Conservation (phyloP, 2,113 vertebrate genomes). For the Halcyon malimbica region DNA sequence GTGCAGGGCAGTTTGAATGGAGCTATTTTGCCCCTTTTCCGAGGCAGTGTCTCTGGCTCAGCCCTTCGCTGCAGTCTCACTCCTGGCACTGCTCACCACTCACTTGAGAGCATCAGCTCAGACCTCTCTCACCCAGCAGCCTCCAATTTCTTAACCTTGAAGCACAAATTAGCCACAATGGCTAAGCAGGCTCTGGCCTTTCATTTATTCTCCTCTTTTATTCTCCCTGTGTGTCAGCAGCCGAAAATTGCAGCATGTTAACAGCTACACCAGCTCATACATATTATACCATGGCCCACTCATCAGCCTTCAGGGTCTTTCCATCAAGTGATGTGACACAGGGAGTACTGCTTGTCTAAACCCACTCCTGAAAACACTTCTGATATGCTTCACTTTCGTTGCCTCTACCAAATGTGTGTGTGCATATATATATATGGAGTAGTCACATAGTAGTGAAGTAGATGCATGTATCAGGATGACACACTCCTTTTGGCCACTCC, state of each 20-base stretch:
- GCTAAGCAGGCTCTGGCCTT: not conserved
- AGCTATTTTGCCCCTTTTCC: not conserved
- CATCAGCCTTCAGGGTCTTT: not conserved
- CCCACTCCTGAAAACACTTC: not conserved
- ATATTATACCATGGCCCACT: accelerated
- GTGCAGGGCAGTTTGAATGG: not conserved
- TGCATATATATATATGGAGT: not conserved
- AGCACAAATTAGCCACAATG: not conserved
- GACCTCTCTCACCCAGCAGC: not conserved
- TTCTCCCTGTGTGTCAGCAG: not conserved
- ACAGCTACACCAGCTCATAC: not conserved
- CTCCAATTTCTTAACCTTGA: not conserved
- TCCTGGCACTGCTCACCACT: not conserved
- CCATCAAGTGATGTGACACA: not conserved
- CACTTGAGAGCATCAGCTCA: not conserved
- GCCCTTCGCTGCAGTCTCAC: not conserved
- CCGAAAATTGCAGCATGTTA: not conserved
- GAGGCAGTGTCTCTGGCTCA: not conserved
- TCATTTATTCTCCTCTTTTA: not conserved
- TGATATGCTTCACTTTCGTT: not conserved
- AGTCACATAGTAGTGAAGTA: not conserved
- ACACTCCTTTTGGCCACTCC: not conserved
- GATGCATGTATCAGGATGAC: not conserved
- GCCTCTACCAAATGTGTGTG: too few species aligned
- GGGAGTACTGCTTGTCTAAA: not conserved